Percentiles rank a stretch among this genome's conserved stretches.
phyloP scores from a whole-genome alignment of 1,140 invertebrate genomes.

The Rhagoletis zephyria region DNA sequence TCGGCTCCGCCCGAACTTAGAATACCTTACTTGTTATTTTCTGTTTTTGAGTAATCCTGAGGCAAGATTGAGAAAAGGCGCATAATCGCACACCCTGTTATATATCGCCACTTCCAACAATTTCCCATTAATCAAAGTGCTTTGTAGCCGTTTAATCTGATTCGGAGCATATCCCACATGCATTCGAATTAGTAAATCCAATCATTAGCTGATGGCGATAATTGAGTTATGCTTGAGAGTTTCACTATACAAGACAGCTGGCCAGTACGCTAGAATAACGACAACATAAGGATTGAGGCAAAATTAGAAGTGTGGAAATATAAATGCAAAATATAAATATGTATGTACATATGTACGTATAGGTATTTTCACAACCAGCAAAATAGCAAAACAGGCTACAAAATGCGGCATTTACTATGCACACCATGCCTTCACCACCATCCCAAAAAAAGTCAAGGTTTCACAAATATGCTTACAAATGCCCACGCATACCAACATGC shows the following conservation, averaged over 20 bases:
- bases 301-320: background rate
- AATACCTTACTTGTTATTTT: too few relatives aligned
- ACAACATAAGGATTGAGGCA: background rate
- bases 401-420: background rate
- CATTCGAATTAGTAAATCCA: background rate
- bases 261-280: background rate
- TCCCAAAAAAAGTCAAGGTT: too few relatives aligned
- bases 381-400: background rate
- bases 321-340: background rate
- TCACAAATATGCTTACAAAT: too few relatives aligned
- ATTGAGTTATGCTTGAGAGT: slow-evolving; percentile 24
- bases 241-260: background rate
- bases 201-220: slow-evolving; percentile 39
- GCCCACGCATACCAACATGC: too few relatives aligned
- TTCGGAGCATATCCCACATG: slow-evolving; percentile 8
- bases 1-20: too few relatives aligned
- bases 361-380: background rate
- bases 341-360: background rate
- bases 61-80: too few relatives aligned
- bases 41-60: too few relatives aligned
- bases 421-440: background rate
- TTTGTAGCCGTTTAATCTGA: background rate
- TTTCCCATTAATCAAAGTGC: slow-evolving; percentile 31
- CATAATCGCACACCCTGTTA: too few relatives aligned
- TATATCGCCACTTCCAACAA: too few relatives aligned